Evolutionary conservation across 1,140 invertebrate species (phyloP), one percentile per base, ranked within the genome.

Genomic region (Orius insidiosus): DNA sequence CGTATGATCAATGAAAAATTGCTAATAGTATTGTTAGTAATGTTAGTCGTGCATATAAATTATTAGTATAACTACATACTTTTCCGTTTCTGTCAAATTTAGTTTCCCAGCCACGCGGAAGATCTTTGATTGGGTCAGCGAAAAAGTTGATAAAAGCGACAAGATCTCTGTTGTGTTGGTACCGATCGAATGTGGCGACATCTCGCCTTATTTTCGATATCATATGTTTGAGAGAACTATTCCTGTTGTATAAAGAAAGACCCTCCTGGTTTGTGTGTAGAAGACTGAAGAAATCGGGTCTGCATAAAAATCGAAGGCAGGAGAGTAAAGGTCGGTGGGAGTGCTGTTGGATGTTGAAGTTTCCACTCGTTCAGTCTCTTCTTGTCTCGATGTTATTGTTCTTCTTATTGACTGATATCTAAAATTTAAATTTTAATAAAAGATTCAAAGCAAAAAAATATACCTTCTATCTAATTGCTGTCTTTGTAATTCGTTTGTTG

Each of bases 1-100:
- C 54, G 79, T 79, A 62, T 97, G 93, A 67, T 96, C 86, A 56
- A 93, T 88, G 67, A 95, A 98, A 68, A 97, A 94, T 65, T 79
- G 74, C 84, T 92, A 41, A 41, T 15, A 41, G 13, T 41, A 5
- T 19, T n/a, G n/a, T 15, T 15, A n/a, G n/a, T 41, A 15, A n/a
- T n/a, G n/a, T 41, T 41, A 41, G 11, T n/a, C 13, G n/a, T n/a
- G n/a, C n/a, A 24, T 24, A 4, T 24, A 24, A 24, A 24, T 24
- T 3, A 24, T 24, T n/a, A n/a, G n/a, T n/a, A n/a, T n/a, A n/a
- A 9, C 11, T 44, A 53, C 52, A 57, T 61, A 86, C 85, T n/a
- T 73, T 90, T 54, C 83, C 79, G 56, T 82, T 80, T 53, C 80
- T 64, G 62, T 95, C 88, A 52, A 86, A 74, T 63, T 94, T 95